These are phyloP conservation scores for Triplophysa tibetana DNA, from an alignment of 2,113 vertebrate genomes.

Conservation along the genomic window DNA sequence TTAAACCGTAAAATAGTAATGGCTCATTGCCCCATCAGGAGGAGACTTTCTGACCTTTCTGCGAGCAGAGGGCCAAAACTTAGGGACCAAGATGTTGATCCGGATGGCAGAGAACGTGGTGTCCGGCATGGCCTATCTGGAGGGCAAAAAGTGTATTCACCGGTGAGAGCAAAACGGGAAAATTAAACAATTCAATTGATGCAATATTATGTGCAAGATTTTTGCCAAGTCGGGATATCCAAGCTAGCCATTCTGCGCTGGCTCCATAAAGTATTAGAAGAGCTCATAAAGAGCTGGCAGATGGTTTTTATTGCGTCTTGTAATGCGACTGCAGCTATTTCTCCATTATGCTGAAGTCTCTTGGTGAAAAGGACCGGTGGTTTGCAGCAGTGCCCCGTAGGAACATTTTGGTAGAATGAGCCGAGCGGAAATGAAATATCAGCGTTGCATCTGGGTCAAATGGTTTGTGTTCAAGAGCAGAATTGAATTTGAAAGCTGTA, in stretches of 20 bases:
- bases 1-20: background rate
- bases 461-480: background rate
- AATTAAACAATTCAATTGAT: too few relatives aligned
- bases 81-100: constrained; percentile 79
- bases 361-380: background rate
- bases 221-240: too few relatives aligned
- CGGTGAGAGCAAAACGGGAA: constrained; percentile 72
- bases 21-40: constrained; percentile 70
- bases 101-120: constrained; percentile 89
- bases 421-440: constrained; percentile 2
- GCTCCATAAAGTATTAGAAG: constrained; percentile 9
- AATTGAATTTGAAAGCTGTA: background rate
- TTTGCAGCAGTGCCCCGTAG: background rate
- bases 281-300: constrained; percentile 18
- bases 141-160: constrained; percentile 94
- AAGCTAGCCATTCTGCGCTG: background rate
- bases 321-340: constrained; percentile 12
- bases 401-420: constrained; percentile 5
- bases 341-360: constrained; percentile 2
- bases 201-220: background rate
- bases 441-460: background rate
- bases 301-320: constrained; percentile 5
- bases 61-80: constrained; percentile 75
- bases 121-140: constrained; percentile 92
- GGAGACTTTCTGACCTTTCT: constrained; percentile 94